Base-by-base conservation (phyloP, 2,113 vertebrate genomes). In the human (Homo sapiens) region DNA sequence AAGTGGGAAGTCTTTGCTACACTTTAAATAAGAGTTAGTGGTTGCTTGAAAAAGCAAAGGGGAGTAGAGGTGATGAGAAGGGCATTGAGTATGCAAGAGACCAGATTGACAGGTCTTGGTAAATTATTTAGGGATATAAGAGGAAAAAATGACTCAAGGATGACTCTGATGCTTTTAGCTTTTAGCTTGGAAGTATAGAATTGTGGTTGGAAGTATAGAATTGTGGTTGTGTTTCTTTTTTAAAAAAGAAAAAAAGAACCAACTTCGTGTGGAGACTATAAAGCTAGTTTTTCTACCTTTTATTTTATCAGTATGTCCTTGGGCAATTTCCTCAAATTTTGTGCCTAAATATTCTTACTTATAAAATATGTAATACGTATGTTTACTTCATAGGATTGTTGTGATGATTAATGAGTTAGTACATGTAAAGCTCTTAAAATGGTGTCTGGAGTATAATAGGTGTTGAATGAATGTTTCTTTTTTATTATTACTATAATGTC, bases 51-150 rank as follows among this genome's bases (percentile, higher is more conserved):
- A 85, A 79, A 91, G 68, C 3, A 82, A 55, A 70, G 40, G 14
- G 2, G 52, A 43, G 8, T 61, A 45, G 32, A 81, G 30, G n/a
- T 90, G 22, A 95, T 70, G 50, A 48, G 10, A 90, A 89, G 48
- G 40, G 10, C 27, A 93, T 52, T 75, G 5, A 17, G 8, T 38
- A 23, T 87, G 12, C 79, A 64, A 75, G 10, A 85, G 20, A 75
- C 45, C 45, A 82, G 73, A 57, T 0, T 76, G n/a, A 48, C 22
- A 84, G 38, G 0, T 6, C 40, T 92, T 35, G 40, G 30, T 96
- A 81, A 92, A 89, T 76, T 48, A 92, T 92, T 96, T 96, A 87
- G 23, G 23, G 16, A 55, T 43, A 30, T 22, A 48, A 94, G 13
- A 96, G 22, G 30, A 76, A 94, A 30, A 17, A 87, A 70, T 95